Base-by-base conservation (phyloP, 2,888 invertebrate genomes). In the Mechanitis messenoides region DNA sequence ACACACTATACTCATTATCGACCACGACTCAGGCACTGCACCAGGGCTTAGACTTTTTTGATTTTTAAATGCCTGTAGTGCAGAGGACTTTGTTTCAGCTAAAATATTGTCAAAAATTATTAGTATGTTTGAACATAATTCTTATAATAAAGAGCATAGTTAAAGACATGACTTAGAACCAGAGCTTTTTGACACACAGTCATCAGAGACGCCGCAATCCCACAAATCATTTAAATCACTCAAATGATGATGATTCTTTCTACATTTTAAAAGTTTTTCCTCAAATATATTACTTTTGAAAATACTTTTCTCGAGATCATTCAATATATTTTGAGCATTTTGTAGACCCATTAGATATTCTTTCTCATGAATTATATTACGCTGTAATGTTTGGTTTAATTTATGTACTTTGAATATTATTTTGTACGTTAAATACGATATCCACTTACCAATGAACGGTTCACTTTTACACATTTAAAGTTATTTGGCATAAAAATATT, bases 1-100 rank as follows among this genome's bases (percentile, higher is more conserved):
- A 71, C 91, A 89, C 6, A 91, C 87, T 67, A 91, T 86, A 74
- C 91, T 91, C 80, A 90, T 86, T 1, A 91, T 90, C 0, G 91
- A 91, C 83, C 88, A 89, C n/a, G 91, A 83, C 46, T 86, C 81
- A 7, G 79, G 72, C 5, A 79, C 63, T 59, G 82, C 79, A 3
- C 80, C 71, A 59, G 74, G 78, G 62, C 71, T 79, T 38, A 31
- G 2, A 50, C 31, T 20, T 50, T 11, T 55, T 57, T 1, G 50
- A 33, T 31, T 53, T 46, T 20, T 20, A 31, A 46, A 54, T 31
- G 45, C 56, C 45, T 46, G 53, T n/a, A 54, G 45, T 59, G 72
- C 76, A 3, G 79, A 69, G 3, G 75, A 63, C 54, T 76, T 75
- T 6, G 65, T 60, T 54, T 69, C 68, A 33, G 66, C 77, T 78